Evolutionary conservation across 2,113 vertebrate species (phyloP).

Genomic region (Aix galericulata): DNA sequence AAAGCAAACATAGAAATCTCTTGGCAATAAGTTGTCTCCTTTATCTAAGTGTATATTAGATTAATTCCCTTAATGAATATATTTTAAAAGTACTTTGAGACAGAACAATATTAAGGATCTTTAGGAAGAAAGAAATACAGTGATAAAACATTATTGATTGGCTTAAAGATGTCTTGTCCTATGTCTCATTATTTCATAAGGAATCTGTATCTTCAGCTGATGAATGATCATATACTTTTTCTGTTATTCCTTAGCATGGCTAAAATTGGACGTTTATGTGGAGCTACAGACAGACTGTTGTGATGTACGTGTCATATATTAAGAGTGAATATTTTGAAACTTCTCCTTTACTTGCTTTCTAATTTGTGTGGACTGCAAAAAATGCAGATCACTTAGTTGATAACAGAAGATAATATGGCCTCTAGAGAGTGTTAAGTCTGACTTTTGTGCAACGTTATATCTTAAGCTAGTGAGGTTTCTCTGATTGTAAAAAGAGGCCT

Average conservation of each 20-base stretch:
- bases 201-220: background rate
- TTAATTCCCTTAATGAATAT: background rate
- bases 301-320: background rate
- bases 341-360: background rate
- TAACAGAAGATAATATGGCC: background rate
- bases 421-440: background rate
- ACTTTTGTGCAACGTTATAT: rapidly evolving
- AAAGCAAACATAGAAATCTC: background rate
- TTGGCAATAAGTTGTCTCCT: background rate
- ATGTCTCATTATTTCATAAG: background rate
- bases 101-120: background rate
- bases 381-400: background rate
- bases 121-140: background rate
- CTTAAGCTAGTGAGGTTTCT: background rate
- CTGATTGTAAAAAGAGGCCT: background rate
- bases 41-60: background rate
- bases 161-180: background rate
- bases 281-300: background rate
- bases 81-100: background rate
- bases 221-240: background rate
- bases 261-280: background rate
- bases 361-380: background rate
- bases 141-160: background rate
- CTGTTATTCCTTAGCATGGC: background rate
- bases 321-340: background rate